Conservation (phyloP, 2,113 vertebrate species). For the Sinocyclocheilus rhinocerous region DNA sequence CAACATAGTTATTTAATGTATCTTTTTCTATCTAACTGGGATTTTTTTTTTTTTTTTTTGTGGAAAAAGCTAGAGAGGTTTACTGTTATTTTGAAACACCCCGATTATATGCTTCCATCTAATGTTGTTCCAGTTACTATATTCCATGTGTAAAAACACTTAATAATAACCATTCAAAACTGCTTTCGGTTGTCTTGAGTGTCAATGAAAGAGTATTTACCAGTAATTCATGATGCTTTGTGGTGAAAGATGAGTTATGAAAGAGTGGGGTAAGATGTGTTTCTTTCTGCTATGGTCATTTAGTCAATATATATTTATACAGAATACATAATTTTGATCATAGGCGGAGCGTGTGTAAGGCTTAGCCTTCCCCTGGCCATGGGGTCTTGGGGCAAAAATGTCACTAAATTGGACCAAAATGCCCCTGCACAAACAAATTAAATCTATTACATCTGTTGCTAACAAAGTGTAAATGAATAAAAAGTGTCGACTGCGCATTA, state of each 20-base stretch:
- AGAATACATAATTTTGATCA: too few relatives aligned
- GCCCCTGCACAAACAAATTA: too few relatives aligned
- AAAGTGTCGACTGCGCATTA: too few relatives aligned
- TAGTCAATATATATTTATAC: too few relatives aligned
- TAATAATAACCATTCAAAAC: conserved; percentile 56
- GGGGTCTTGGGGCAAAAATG: too few relatives aligned
- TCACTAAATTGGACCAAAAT: too few relatives aligned
- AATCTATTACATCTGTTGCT: too few relatives aligned
- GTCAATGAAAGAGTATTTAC: neutral
- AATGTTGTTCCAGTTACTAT: conserved; percentile 39
- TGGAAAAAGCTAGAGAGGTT: conserved; percentile 53
- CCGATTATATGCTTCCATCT: conserved; percentile 35
- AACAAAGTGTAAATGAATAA: too few relatives aligned
- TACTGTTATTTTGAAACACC: conserved; percentile 45
- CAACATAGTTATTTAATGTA: conserved; percentile 39
- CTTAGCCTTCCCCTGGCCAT: too few relatives aligned
- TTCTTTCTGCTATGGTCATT: neutral
- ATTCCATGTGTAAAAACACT: conserved; percentile 57
- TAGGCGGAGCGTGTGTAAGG: too few relatives aligned
- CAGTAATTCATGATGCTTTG: neutral
- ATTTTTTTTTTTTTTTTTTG: conserved; percentile 50
- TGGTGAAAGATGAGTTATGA: neutral
- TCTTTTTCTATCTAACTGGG: conserved; percentile 32
- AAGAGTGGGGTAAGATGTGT: neutral
- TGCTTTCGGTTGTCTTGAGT: conserved; percentile 49